These are phyloP conservation scores for Lasius fuliginosus DNA, from an alignment of 2,888 invertebrate species.

Conservation along the genomic window DNA sequence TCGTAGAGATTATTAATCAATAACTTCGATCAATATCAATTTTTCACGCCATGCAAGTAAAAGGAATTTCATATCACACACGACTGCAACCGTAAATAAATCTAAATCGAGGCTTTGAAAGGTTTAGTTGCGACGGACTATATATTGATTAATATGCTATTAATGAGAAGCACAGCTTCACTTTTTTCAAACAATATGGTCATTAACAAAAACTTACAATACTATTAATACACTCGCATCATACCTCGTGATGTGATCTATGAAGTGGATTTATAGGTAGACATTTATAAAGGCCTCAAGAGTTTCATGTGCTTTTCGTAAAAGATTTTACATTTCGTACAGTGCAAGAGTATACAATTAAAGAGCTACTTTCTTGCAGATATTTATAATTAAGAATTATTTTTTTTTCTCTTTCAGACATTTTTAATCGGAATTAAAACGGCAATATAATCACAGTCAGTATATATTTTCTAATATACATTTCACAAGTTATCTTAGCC, in stretches of 20 bases:
- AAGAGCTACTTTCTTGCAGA: neutral
- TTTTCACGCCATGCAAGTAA: constrained; percentile 44
- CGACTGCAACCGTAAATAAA: neutral
- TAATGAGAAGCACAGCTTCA: constrained; percentile 22
- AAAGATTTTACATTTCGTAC: neutral
- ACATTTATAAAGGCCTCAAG: neutral
- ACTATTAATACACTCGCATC: constrained; percentile 44
- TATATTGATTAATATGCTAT: constrained; percentile 43
- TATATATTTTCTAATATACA: neutral
- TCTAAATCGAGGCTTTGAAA: constrained; percentile 9
- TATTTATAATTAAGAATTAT: constrained; percentile 1
- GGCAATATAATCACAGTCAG: neutral
- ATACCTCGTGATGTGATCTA: constrained; percentile 59
- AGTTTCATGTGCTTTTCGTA: neutral
- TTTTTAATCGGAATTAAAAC: constrained; percentile 15
- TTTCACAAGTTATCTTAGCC: neutral
- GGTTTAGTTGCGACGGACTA: constrained; percentile 32
- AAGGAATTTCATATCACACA: constrained; percentile 36
- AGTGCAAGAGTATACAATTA: neutral
- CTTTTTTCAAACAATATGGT: neutral
- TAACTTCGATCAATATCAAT: neutral
- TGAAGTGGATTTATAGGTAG: constrained; percentile 4
- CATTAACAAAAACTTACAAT: constrained; percentile 7
- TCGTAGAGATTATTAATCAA: neutral
- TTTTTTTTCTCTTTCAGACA: neutral